Evolutionary conservation across 2,113 vertebrate species (phyloP).

Genomic region (Psephotus haematonotus): DNA sequence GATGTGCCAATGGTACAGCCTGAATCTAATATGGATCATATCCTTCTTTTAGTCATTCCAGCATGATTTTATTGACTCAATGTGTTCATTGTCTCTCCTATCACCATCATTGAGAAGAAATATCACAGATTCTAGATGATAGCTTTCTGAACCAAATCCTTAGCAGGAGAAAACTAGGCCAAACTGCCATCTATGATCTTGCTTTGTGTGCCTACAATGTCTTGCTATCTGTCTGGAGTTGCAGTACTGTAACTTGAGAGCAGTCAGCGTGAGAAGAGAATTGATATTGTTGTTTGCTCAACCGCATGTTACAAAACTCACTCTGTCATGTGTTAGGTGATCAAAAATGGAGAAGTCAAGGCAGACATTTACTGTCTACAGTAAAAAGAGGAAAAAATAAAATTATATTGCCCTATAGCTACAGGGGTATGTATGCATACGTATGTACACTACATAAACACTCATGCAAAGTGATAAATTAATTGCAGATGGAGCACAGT

Average conservation of each 20-base stretch:
- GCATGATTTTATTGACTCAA: constrained; percentile 38
- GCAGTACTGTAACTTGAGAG: not conserved
- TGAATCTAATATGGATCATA: constrained; percentile 23
- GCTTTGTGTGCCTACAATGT: not conserved
- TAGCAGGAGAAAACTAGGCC: not conserved
- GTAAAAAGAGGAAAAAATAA: not conserved
- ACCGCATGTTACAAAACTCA: not conserved
- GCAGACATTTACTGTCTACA: not conserved
- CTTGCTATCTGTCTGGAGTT: not conserved
- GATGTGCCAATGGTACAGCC: constrained; percentile 32
- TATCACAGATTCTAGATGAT: not conserved
- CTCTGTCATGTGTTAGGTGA: not conserved
- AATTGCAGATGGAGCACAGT: not conserved
- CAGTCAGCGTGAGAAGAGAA: not conserved
- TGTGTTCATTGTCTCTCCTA: constrained; percentile 32
- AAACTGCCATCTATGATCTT: not conserved
- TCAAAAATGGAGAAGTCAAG: not conserved
- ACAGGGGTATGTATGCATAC: not conserved
- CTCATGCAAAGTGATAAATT: not conserved
- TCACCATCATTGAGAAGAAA: constrained; percentile 25
- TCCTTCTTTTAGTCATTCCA: constrained; percentile 36
- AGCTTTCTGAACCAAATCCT: not conserved
- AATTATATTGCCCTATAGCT: not conserved
- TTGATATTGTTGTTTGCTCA: not conserved
- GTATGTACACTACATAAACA: not conserved